These are phyloP conservation scores for Platanista minor DNA, from an alignment of 2,113 vertebrate genomes.

Conservation along the genomic window DNA sequence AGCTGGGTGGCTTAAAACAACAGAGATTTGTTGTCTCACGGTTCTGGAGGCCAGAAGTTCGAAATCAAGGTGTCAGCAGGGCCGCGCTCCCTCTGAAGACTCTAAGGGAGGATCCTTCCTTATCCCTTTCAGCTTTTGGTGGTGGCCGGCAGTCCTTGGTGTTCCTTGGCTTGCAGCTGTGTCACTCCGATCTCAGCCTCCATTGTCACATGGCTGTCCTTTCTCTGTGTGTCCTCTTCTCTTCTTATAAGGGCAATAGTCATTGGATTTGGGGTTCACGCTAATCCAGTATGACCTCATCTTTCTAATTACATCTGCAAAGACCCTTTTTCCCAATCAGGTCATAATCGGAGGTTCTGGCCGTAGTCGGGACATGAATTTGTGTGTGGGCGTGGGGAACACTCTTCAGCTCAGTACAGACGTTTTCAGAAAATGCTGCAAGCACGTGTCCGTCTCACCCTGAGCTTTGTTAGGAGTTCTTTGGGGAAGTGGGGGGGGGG, in stretches of 20 bases:
- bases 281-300: neutral
- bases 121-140: neutral
- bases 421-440: neutral
- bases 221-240: neutral
- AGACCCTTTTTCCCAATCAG: neutral
- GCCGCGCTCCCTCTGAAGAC: fast-evolving
- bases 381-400: neutral
- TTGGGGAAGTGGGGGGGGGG: neutral
- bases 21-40: neutral
- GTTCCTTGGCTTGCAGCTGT: neutral
- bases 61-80: neutral
- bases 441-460: neutral
- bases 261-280: neutral
- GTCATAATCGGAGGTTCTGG: neutral
- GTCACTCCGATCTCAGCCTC: fast-evolving
- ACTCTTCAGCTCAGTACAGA: neutral
- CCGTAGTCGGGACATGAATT: neutral
- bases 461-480: neutral
- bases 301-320: neutral
- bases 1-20: neutral
- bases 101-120: neutral
- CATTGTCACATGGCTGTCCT: neutral
- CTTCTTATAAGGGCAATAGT: neutral
- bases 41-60: neutral
- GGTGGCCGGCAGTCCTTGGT: fast-evolving